Base-by-base conservation (phyloP, 2,888 invertebrate species). In the Lymantria monacha region DNA sequence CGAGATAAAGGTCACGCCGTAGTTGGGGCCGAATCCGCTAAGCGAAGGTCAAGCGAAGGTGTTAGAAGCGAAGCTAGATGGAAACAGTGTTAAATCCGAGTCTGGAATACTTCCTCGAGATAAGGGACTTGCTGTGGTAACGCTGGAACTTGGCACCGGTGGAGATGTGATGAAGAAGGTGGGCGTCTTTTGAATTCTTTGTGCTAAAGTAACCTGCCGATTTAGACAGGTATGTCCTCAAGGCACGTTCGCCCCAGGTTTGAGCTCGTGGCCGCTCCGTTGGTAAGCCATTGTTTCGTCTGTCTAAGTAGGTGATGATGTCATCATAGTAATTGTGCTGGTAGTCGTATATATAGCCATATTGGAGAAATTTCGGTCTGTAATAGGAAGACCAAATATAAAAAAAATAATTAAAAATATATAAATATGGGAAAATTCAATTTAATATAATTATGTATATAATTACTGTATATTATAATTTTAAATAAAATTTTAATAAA, bases 301-400 rank as follows among this genome's bases (percentile, higher is more conserved):
- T 94, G 81, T 97, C 95, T 85, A 97, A 84, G 87, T 95, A 97
- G 50, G 95, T 94, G 81, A 97, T 96, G 55, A 96, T 94, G 78
- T 97, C 96, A 77, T 96, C 94, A 85, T 97, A 97, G 82, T 97
- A 97, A 87, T 96, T 96, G 83, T 94, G 94, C 87, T 95, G 94
- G 89, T 97, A 97, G 82, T 96, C 95, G 87, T 95, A 95, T 81
- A 96, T 92, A 81, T 96, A 97, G 76, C 92, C 94, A 91, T 97
- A 97, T 77, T 96, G 95, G 42, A 96, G 93, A 86, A 95, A 95
- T 79, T 94, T 94, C 14, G 97, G 97, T 81, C 95, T 95, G 90
- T 14, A 85, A 89, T 53, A 48, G 44, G 55, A 67, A 59, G 58
- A 49, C 9, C 37, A 22, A 13, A 13, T 30, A 36, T 53, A 56